Conservation (phyloP, 2,888 invertebrate species). For the Mesopsocus fuscifrons region DNA sequence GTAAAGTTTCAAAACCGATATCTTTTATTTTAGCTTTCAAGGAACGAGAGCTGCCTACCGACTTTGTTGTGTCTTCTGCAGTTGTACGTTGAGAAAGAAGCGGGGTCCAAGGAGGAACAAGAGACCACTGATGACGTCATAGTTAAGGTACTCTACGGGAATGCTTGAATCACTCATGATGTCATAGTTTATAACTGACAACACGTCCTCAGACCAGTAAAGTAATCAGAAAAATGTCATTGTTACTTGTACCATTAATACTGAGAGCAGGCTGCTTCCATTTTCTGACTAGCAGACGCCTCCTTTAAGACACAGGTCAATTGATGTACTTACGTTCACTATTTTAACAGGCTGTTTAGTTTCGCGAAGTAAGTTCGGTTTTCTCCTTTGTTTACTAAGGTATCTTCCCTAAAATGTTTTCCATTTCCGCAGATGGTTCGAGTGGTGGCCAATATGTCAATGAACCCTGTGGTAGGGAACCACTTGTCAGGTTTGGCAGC, state of each 20-base stretch:
- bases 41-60: conserved; percentile 29
- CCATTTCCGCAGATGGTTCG: conserved; percentile 59
- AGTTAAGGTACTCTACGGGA: conserved; percentile 34
- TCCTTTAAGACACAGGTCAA: too few relatives aligned
- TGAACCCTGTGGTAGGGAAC: conserved; percentile 55
- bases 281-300: too few relatives aligned
- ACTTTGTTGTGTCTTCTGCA: conserved; percentile 32
- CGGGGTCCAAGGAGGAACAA: conserved; percentile 20
- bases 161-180: too few relatives aligned
- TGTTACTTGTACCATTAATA: background rate
- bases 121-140: conserved; percentile 44
- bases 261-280: background rate
- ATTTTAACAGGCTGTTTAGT: too few relatives aligned
- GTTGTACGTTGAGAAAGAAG: conserved; percentile 28
- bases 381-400: too few relatives aligned
- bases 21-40: conserved; percentile 26
- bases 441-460: conserved; percentile 69
- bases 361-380: too few relatives aligned
- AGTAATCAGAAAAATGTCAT: too few relatives aligned
- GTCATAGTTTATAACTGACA: too few relatives aligned
- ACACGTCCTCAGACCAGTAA: too few relatives aligned
- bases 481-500: conserved; percentile 30
- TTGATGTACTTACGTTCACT: too few relatives aligned
- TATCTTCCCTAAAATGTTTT: too few relatives aligned
- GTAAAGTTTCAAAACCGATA: conserved; percentile 4